Percentiles rank a stretch among this genome's conserved stretches.
Evolutionary conservation across 2,797 vertebrate genomes (phyloP).

Genomic region (Ctenopoma multispine): DNA sequence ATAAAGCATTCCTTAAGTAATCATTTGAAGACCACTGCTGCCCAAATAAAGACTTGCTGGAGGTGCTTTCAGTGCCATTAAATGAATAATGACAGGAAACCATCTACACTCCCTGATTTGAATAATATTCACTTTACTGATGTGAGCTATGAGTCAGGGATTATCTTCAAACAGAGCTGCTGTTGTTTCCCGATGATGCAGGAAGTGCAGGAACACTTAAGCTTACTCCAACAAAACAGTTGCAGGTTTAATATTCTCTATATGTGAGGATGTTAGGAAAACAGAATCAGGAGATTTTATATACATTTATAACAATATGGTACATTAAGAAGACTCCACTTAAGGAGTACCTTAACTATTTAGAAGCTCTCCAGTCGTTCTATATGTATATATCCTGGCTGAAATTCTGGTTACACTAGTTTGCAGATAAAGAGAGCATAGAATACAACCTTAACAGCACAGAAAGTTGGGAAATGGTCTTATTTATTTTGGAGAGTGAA

Average conservation of each 20-base stretch:
- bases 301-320: neutral
- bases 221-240: neutral
- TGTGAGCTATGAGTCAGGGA: neutral
- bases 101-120: neutral
- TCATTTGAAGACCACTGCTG: conserved; percentile 31
- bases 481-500: too few species aligned
- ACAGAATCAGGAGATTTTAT: neutral
- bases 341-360: neutral
- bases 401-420: too few species aligned
- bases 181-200: neutral
- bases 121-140: conserved; percentile 6
- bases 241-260: neutral
- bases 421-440: too few species aligned
- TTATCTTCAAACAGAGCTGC: neutral
- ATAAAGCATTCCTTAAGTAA: conserved; percentile 59
- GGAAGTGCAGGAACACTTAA: neutral
- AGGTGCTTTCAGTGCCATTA: conserved; percentile 12
- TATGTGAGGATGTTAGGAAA: neutral
- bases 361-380: too few species aligned
- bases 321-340: neutral
- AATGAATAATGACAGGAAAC: conserved; percentile 8
- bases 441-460: too few species aligned
- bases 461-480: too few species aligned
- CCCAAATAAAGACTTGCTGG: neutral
- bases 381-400: too few species aligned